Evolutionary conservation across 2,888 invertebrate species (phyloP), one percentile per base, ranked within the genome.

Genomic region (Sesamia inferens): DNA sequence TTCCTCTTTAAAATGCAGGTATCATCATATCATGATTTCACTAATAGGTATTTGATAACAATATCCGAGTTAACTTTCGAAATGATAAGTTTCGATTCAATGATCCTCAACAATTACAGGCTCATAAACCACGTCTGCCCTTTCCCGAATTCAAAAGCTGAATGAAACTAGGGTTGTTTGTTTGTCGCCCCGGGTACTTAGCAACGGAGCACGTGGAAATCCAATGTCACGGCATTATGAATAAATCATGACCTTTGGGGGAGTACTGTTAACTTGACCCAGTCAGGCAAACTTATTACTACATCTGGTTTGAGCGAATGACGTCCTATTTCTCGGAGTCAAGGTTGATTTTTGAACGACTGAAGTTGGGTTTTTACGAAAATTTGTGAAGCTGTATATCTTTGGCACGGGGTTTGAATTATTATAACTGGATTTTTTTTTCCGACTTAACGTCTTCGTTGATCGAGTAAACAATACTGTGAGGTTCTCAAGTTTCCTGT

Each of bases 201-300:
- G 94, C 91, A 91, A 94, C 94, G 54, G 24, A 83, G 71, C 95
- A 95, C 93, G 93, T 94, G 93, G 90, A 78, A 75, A 59, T 78
- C 87, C 93, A 94, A 94, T 93, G 94, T 93, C 94, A 94, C 85
- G 90, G 89, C 88, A 82, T 85, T 84, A 91, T 92, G 91, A 92
- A 92, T 92, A 91, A 92, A 78, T 87, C 90, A 91, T 90, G 92
- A 93, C 93, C 93, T 92, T 88, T 73, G 57, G 44, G 72, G 81
- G 77, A 84, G 72, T 86, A 85, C 88, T 78, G 88, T 79, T 89
- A 90, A 91, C 92, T 93, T 94, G 93, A 94, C 93, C 93, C 88
- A 86, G 86, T 85, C 83, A 83, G 71, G 82, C 79, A 70, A 70
- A 79, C 57, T 76, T 75, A 62, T 70, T 51, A 66, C 24, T 16